Base-by-base conservation (phyloP, 2,113 vertebrate species). In the Psettodes erumei region DNA sequence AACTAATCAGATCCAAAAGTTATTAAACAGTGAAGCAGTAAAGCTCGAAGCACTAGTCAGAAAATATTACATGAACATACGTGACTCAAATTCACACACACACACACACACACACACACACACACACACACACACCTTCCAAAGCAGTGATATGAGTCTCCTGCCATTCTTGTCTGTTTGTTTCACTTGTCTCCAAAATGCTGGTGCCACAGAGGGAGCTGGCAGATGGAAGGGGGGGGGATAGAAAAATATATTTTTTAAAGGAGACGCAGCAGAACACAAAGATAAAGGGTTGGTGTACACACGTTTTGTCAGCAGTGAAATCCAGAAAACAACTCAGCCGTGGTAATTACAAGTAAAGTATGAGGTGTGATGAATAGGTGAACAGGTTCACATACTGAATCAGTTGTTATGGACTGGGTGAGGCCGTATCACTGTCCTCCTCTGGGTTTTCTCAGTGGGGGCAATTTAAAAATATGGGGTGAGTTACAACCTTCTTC, bases 41-140 rank as follows among this genome's bases (percentile, higher is more conserved):
- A n/a, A 33, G 37, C 62, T 71, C 63, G 51, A 27, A 77, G 21
- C n/a, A 42, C 42, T 21, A 45, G 18, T 35, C 35, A 56, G 33
- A 55, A 75, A 37, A 27, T 35, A 66, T 66, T 65, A 38, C 0
- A 19, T 9, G 1, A 13, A 10, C 18, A 8, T 9, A 8, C 9
- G 37, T 63, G 56, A 59, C 21, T 54, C 53, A 65, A 32, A 55
- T 16, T 30, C 51, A 23, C 16, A 28, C n/a, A 63, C 8, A 37
- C 6, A 11, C n/a, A n/a, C 51, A 23, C 16, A 28, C n/a, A 63
- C 8, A 37, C 6, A 11, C n/a, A n/a, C n/a, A n/a, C n/a, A n/a
- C n/a, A n/a, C n/a, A n/a, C n/a, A 45, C n/a, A 47, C 40, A 56
- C 86, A 35, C 42, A 93, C 92, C 92, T 94, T 91, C 93, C 93